These are phyloP conservation scores for Ramphastos sulfuratus DNA, from an alignment of 2,113 vertebrate genomes.

Conservation along the genomic window DNA sequence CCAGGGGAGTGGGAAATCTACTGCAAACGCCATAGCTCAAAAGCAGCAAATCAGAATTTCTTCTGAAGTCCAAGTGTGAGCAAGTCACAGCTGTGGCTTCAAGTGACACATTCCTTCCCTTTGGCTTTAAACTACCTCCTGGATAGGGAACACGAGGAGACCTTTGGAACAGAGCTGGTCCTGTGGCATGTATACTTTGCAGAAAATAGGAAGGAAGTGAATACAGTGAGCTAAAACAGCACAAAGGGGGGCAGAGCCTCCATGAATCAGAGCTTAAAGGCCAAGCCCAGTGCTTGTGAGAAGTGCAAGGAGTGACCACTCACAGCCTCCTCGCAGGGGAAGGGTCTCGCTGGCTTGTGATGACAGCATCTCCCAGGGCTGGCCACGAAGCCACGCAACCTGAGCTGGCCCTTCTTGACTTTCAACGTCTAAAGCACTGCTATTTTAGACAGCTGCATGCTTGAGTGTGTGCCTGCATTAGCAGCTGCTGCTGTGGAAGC, in stretches of 20 bases:
- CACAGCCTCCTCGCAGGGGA: neutral
- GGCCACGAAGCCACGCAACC: slow-evolving; percentile 30
- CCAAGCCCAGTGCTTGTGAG: neutral
- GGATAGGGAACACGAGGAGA: neutral
- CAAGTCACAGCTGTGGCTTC: neutral
- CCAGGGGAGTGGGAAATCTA: neutral
- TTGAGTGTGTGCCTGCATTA: slow-evolving; percentile 53
- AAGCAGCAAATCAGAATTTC: neutral
- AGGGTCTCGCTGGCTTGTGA: slow-evolving; percentile 33
- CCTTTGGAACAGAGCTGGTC: neutral
- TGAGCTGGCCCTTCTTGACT: slow-evolving; percentile 48
- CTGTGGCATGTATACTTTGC: neutral
- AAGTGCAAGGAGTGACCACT: neutral
- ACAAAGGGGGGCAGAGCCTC: neutral
- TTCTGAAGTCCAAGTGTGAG: neutral
- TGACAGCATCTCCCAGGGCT: slow-evolving; percentile 1
- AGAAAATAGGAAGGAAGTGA: neutral
- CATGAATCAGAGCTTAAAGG: slow-evolving; percentile 28
- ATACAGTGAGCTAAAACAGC: neutral
- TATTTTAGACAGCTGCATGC: slow-evolving; percentile 49
- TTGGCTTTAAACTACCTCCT: neutral
- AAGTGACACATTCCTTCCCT: neutral
- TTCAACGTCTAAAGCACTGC: neutral
- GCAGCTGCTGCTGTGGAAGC: slow-evolving; percentile 47
- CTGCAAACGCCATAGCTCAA: neutral